phyloP scores from a whole-genome alignment of 1,140 invertebrate species.

The Hyposmocoma kahamanoa region DNA sequence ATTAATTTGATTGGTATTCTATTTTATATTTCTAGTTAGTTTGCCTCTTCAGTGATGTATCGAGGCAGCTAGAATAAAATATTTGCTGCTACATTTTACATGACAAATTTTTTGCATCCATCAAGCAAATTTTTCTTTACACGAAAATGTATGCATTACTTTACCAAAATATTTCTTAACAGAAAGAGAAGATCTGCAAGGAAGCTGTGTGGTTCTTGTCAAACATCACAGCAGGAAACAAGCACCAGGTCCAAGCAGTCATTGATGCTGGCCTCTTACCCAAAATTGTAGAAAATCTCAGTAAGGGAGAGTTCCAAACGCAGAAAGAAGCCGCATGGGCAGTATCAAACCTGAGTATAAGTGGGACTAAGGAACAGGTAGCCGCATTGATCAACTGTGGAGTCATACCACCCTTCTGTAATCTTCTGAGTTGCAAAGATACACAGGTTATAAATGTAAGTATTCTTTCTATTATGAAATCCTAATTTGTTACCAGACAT shows the following conservation, averaged over 20 bases:
- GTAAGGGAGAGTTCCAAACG: constrained; percentile 97
- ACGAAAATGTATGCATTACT: too few relatives aligned
- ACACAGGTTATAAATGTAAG: constrained; percentile 82
- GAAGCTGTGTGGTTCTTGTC: constrained; percentile 99
- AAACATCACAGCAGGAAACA: constrained; percentile 99
- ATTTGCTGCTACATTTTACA: too few relatives aligned
- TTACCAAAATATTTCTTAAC: too few relatives aligned
- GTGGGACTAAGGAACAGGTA: constrained; percentile 93
- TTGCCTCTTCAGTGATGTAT: too few relatives aligned
- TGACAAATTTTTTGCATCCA: too few relatives aligned
- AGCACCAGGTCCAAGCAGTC: constrained; percentile 96
- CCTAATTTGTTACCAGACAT: too few relatives aligned
- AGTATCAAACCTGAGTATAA: constrained; percentile 98
- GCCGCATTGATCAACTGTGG: constrained; percentile 90
- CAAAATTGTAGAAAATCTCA: constrained; percentile 94
- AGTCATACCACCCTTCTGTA: constrained; percentile 93
- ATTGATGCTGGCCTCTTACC: constrained; percentile 96
- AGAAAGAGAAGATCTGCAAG: constrained; percentile 84
- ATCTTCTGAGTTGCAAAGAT: constrained; percentile 92
- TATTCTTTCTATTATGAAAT: constrained; percentile 8
- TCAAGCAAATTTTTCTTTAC: too few relatives aligned
- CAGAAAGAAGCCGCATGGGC: constrained; percentile 99
- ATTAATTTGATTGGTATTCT: too few relatives aligned
- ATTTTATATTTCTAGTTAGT: too few relatives aligned
- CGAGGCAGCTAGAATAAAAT: too few relatives aligned